Percentiles rank a stretch among this genome's conserved stretches.
phyloP scores from a whole-genome alignment of 2,888 invertebrate species.

The Netelia melanura region DNA sequence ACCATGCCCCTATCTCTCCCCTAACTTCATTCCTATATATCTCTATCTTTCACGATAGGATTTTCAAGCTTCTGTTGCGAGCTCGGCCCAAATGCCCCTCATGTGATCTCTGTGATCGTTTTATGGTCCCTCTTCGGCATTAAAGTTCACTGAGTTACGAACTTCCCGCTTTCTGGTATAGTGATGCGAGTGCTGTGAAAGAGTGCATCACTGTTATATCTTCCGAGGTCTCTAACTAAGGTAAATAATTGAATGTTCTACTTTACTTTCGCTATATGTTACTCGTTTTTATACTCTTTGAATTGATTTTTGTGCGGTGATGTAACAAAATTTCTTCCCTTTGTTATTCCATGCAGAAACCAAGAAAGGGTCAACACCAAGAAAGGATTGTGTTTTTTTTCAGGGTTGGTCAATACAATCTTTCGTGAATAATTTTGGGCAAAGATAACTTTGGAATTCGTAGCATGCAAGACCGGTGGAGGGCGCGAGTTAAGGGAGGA shows the following conservation, averaged over 20 bases:
- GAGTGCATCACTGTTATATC: background rate
- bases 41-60: slow-evolving; percentile 46
- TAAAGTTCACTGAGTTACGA: slow-evolving; percentile 49
- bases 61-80: background rate
- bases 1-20: slow-evolving; percentile 55
- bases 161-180: slow-evolving; percentile 43
- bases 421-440: no score
- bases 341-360: background rate
- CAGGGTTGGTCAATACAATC: no score
- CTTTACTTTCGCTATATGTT: background rate
- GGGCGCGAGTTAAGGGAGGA: background rate
- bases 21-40: slow-evolving; percentile 57
- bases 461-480: background rate
- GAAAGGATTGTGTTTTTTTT: no score
- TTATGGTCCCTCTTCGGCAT: slow-evolving; percentile 35
- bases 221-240: background rate
- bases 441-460: no score
- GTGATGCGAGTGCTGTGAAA: slow-evolving; percentile 7
- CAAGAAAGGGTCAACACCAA: background rate
- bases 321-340: no score
- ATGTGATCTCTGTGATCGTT: slow-evolving; percentile 22
- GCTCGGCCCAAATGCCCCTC: background rate
- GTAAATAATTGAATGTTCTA: slow-evolving; percentile 15
- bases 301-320: no score
- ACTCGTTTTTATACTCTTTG: background rate